These are phyloP conservation scores for Manis javanica DNA, from an alignment of 2,797 vertebrate genomes.

Conservation along the genomic window DNA sequence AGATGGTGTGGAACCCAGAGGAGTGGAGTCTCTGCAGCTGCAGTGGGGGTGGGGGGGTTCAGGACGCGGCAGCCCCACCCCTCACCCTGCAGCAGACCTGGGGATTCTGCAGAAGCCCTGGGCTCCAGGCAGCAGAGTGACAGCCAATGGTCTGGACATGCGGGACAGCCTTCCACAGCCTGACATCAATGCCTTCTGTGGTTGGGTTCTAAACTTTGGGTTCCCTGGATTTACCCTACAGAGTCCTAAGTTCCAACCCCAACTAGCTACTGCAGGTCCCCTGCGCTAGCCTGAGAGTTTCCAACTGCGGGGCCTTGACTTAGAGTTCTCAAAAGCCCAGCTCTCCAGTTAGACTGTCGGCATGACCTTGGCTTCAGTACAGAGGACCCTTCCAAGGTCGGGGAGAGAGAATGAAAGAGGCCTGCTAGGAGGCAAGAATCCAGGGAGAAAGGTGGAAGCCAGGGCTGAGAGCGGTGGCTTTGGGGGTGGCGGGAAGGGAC, in stretches of 20 bases:
- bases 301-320: background rate
- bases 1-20: background rate
- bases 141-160: background rate
- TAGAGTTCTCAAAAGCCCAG: background rate
- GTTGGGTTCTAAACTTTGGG: background rate
- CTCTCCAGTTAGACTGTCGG: background rate
- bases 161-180: background rate
- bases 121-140: background rate
- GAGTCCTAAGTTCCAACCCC: background rate
- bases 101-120: background rate
- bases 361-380: background rate
- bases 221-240: background rate
- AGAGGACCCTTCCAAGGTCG: background rate
- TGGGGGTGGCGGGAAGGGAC: too few species aligned
- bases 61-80: accelerated
- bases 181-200: background rate
- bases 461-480: background rate
- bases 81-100: too few species aligned
- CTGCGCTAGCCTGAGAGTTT: background rate
- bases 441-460: background rate
- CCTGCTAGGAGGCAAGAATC: background rate
- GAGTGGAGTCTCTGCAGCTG: too few species aligned
- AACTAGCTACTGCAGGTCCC: background rate
- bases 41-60: background rate
- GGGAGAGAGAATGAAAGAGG: background rate